A percentile compares a stretch with the other conserved stretches of the same genome.
These are phyloP conservation scores for Standfussiana lucernea DNA, from an alignment of 2,888 invertebrate genomes.

Conservation along the genomic window DNA sequence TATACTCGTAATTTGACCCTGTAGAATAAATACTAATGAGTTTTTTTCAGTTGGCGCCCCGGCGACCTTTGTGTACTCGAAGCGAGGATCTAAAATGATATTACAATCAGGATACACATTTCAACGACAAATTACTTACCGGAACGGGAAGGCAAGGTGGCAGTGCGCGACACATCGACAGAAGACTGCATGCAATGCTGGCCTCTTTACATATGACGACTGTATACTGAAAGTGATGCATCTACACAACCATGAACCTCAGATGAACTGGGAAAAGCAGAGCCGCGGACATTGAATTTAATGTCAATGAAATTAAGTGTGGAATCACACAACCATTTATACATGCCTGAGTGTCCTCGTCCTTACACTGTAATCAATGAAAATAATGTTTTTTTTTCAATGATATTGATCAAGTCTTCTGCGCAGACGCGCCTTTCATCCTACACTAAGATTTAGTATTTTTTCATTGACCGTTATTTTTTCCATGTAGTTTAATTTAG, in stretches of 20 bases:
- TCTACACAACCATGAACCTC: slow-evolving; percentile 19
- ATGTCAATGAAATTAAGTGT: not conserved
- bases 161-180: slow-evolving; percentile 23
- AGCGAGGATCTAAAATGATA: slow-evolving; percentile 33
- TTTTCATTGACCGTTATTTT: not conserved
- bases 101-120: slow-evolving; percentile 35
- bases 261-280: not conserved
- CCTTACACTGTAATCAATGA: not conserved
- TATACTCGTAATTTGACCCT: not conserved
- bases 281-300: not conserved
- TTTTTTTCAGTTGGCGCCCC: not conserved
- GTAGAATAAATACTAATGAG: not conserved
- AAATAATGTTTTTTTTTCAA: not conserved
- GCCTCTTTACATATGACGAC: slow-evolving; percentile 20
- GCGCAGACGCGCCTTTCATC: not conserved
- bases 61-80: slow-evolving; percentile 8
- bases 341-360: too few relatives aligned
- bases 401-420: not conserved
- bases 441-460: not conserved
- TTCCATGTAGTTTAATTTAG: not conserved
- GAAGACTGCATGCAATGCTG: slow-evolving; percentile 17
- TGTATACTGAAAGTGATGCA: slow-evolving; percentile 11
- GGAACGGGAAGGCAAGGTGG: slow-evolving; percentile 18
- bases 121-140: slow-evolving; percentile 4
- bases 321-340: too few relatives aligned